Conservation (phyloP, 2,113 vertebrate species). For the Gavia stellata region DNA sequence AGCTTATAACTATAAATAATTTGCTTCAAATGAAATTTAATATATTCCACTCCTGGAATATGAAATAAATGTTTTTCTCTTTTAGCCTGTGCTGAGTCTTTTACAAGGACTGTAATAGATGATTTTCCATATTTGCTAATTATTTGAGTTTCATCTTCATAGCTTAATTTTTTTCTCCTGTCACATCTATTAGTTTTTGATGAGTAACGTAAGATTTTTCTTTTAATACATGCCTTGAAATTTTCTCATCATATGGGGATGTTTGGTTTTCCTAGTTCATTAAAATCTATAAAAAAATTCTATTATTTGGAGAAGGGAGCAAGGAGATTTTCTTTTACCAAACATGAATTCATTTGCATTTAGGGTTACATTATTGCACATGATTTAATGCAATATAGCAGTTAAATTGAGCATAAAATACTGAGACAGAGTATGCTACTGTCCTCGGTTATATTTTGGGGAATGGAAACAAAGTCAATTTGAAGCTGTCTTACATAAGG, state of each 20-base stretch:
- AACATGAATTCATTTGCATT: constrained; percentile 31
- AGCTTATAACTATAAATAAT: background rate
- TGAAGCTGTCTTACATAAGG: background rate
- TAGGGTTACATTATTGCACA: constrained; percentile 36
- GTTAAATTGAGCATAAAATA: constrained; percentile 59
- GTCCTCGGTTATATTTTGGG: background rate
- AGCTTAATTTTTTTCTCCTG: constrained; percentile 11
- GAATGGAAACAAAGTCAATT: constrained; percentile 13
- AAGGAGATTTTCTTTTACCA: background rate
- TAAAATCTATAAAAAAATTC: background rate
- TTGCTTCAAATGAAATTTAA: background rate
- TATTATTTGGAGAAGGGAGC: background rate
- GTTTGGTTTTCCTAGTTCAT: constrained; percentile 32
- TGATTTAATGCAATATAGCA: constrained; percentile 33
- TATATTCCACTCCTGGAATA: background rate
- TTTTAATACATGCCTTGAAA: background rate
- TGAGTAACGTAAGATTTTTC: constrained; percentile 20
- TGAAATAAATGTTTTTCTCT: background rate
- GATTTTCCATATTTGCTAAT: constrained; percentile 25
- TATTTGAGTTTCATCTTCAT: constrained; percentile 37
- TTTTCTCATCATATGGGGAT: constrained; percentile 14
- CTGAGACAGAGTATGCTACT: background rate
- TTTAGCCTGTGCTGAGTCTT: background rate
- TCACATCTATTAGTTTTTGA: constrained; percentile 26
- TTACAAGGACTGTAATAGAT: background rate